Conservation (phyloP, 2,888 invertebrate species). For the Brachynemurus nebulosus region DNA sequence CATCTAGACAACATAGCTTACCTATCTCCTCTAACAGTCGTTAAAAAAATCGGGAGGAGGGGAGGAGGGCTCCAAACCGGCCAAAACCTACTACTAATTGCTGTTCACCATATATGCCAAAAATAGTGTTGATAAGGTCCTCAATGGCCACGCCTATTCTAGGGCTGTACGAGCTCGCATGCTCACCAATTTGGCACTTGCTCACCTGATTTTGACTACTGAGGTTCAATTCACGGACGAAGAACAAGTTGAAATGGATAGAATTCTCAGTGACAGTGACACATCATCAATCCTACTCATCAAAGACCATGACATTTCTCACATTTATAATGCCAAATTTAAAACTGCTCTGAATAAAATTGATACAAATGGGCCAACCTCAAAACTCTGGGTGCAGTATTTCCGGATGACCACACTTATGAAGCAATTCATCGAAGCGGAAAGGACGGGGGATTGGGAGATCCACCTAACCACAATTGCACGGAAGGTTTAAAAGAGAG, state of each 20-base stretch:
- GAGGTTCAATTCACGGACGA: conserved; percentile 12
- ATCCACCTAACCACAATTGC: neutral
- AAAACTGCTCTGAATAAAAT: neutral
- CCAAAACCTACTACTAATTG: too few species aligned
- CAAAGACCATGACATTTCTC: conserved; percentile 3
- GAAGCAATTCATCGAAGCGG: conserved; percentile 3
- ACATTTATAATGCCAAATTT: conserved; percentile 3
- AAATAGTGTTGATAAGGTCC: conserved; percentile 14
- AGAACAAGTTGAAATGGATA: conserved; percentile 11
- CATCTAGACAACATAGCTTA: too few species aligned
- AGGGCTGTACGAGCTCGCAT: conserved; percentile 16
- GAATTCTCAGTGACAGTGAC: conserved; percentile 7
- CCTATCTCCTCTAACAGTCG: too few species aligned
- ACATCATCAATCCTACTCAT: conserved; percentile 2
- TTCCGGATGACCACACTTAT: neutral
- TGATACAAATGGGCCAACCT: conserved; percentile 2
- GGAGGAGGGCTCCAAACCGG: too few species aligned
- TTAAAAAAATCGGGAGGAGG: too few species aligned
- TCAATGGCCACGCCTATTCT: conserved; percentile 16
- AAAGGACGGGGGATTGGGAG: conserved; percentile 1
- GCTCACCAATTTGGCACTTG: conserved; percentile 11
- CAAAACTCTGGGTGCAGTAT: conserved; percentile 3
- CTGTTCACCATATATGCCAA: conserved; percentile 13
- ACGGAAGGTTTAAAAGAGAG: conserved; percentile 2
- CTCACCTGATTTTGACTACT: neutral